phyloP scores from a whole-genome alignment of 2,113 vertebrate species.

The Corythoichthys intestinalis region DNA sequence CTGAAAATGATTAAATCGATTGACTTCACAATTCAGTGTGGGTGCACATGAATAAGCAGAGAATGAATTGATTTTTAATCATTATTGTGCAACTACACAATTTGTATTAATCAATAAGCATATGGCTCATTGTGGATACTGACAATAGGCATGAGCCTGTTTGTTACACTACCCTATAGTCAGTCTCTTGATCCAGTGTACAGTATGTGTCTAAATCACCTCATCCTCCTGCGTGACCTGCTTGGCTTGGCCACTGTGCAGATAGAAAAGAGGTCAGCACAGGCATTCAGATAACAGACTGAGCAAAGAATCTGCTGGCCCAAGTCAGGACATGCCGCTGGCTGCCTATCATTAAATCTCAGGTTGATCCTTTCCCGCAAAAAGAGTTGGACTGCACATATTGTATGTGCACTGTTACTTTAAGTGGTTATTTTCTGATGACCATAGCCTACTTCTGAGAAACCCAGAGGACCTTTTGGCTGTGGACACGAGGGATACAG shows the following conservation, averaged over 20 bases:
- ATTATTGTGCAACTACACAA: too few species aligned
- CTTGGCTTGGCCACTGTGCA: conserved; percentile 46
- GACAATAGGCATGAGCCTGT: neutral
- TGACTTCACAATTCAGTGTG: conserved; percentile 13
- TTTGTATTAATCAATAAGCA: too few species aligned
- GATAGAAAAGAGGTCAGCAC: conserved; percentile 64
- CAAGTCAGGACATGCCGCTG: conserved; percentile 30
- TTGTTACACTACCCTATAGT: neutral
- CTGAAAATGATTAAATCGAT: conserved; percentile 56
- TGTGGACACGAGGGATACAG: conserved; percentile 31
- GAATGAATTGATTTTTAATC: conserved; percentile 19
- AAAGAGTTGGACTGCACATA: conserved; percentile 18
- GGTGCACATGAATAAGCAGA: conserved; percentile 15
- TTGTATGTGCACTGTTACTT: conserved; percentile 12
- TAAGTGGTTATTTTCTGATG: conserved; percentile 8
- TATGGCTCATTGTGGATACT: neutral
- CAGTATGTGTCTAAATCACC: conserved; percentile 24
- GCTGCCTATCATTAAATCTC: conserved; percentile 33
- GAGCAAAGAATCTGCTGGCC: conserved; percentile 49
- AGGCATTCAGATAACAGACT: conserved; percentile 44
- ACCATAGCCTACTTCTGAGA: conserved; percentile 36
- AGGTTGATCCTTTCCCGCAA: conserved; percentile 30
- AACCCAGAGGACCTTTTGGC: conserved; percentile 40
- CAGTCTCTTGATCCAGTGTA: neutral
- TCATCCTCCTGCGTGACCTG: conserved; percentile 42